A percentile compares a stretch with the other conserved stretches of the same genome.
These are phyloP conservation scores for Rallus limicola DNA, from an alignment of 2,113 vertebrate species.

Conservation along the genomic window DNA sequence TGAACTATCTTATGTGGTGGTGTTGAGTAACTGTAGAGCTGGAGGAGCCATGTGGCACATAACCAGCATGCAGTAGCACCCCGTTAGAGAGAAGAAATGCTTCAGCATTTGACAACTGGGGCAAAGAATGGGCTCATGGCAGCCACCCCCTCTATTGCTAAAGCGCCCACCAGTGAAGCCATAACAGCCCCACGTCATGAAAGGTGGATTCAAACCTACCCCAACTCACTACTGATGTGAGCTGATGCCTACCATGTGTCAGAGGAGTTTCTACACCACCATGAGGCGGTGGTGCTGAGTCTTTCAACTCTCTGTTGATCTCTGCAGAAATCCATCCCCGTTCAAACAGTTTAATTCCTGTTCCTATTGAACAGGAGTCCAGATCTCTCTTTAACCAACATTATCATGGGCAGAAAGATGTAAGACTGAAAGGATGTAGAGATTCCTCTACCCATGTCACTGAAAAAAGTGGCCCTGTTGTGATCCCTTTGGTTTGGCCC, in stretches of 20 bases:
- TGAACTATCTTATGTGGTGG: not conserved
- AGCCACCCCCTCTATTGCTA: not conserved
- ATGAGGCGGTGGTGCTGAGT: not conserved
- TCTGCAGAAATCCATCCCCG: not conserved
- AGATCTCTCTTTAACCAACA: not conserved
- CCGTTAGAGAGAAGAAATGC: not conserved
- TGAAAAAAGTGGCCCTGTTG: not conserved
- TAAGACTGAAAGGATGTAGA: not conserved
- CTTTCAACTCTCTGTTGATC: fast-evolving
- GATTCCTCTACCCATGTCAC: not conserved
- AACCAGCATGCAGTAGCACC: not conserved
- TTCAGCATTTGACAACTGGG: fast-evolving
- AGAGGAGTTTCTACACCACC: not conserved
- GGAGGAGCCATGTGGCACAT: no score
- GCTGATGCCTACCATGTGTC: not conserved
- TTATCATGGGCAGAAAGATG: not conserved
- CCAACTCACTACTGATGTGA: fast-evolving
- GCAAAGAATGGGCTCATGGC: not conserved
- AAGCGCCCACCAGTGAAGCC: not conserved
- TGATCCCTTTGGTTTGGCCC: conserved; percentile 40
- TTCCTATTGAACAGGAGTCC: not conserved
- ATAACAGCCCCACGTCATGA: fast-evolving
- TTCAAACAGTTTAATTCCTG: not conserved
- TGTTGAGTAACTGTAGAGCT: fast-evolving
- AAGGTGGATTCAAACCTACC: not conserved